Evolutionary conservation across 2,888 invertebrate species (phyloP), one percentile per base, ranked within the genome.

Genomic region (Laothoe populi): DNA sequence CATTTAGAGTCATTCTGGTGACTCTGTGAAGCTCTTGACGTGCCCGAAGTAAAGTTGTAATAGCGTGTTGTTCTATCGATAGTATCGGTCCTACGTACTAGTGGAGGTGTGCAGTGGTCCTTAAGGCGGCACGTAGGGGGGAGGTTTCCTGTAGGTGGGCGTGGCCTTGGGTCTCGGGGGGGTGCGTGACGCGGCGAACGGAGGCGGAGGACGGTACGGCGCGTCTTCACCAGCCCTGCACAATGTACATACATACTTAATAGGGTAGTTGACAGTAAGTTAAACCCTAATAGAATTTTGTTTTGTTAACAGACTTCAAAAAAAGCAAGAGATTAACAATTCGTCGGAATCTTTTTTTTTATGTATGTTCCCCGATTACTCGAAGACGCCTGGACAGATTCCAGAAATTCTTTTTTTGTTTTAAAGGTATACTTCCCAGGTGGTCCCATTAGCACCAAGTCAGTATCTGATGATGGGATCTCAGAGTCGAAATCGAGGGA

Each of bases 41-140:
- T 53, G 53, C 35, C 53, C 16, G 19, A 35, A 53, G n/a, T 10
- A 10, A 35, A 53, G 19, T 53, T 19, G 31, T 53, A 35, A 53
- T 53, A 13, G 13, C 10, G 38, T 38, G 13, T 38, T 2, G 5
- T 38, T 42, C 49, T 61, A 53, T 19, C n/a, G n/a, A 42, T 49
- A 42, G 11, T 38, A 53, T 16, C 8, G 42, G 23, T 4, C 48
- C 38, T 49, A 40, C 24, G 48, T 48, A 40, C 13, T 38, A 53
- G 21, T 11, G 42, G 23, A 24, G 26, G 45, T 40, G 11, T 57
- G 53, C 10, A 44, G 26, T 45, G n/a, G 26, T 24, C 83, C 85
- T 98, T 98, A 99, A 91, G 99, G 99, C 75, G 99, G 98, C 78
- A 99, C 98, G 90, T 99, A 99, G 44, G 99, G 99, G 66, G 99